Base-by-base conservation (phyloP, 37 sponge, comb jelly and placozoan species). In the Crambe crambe region DNA sequence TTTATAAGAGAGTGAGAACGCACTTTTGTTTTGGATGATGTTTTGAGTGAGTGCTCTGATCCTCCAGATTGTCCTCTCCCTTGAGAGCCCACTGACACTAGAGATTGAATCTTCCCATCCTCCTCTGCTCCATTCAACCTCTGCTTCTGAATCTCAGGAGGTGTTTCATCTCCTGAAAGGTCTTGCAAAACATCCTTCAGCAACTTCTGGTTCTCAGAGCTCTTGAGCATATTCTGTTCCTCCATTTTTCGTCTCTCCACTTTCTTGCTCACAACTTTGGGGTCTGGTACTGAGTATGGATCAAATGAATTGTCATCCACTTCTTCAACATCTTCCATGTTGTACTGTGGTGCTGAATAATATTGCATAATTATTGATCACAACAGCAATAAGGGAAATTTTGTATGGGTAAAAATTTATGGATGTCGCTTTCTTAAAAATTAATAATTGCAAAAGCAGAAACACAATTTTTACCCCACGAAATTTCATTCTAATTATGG, bases 251-350 rank as follows among this genome's bases (percentile, higher is more conserved):
- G n/a, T 15, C 40, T 74, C 34, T 66, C 58, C 22, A 39, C 8
- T 34, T 80, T 68, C n/a, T 31, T 69, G 27, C 56, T 61, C 5
- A 87, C 61, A 15, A 79, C 61, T 15, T 80, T 81, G 17, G 76
- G 87, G 40, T 82, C 88, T 26, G 81, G 71, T 26, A 25, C 56
- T 34, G 80, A 36, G 68, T 78, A 65, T 2, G 10, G n/a, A 29
- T 78, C 68, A 29, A 65, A 58, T 23, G 56, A 51, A 9, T 5
- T 73, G 22, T 21, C 73, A 29, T 83, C 83, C n/a, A 75, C 73
- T 34, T 83, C 76, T 38, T 66, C 75, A 5, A 25, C 78, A 77
- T 63, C 66, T 36, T 42, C 10, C 5, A 26, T n/a, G 25, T 25
- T 6, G 22, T 62, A 27, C 35, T 22, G 22, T n/a, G n/a, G n/a